phyloP scores from a whole-genome alignment of 2,113 vertebrate species.

The Nasalis larvatus region DNA sequence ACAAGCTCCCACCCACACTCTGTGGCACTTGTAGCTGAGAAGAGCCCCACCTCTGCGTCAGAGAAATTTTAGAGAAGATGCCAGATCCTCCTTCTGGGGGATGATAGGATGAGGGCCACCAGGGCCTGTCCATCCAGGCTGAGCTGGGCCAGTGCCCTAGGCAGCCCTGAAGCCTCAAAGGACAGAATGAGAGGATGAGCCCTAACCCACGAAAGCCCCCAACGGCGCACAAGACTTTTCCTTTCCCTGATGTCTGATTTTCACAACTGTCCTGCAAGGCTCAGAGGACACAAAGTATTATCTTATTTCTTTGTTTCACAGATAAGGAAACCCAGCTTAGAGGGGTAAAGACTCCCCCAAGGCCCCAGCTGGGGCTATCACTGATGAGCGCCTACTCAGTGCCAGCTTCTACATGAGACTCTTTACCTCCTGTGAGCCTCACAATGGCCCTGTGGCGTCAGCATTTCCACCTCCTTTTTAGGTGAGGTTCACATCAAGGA shows the following conservation, averaged over 20 bases:
- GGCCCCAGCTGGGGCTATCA: background rate
- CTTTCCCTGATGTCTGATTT: background rate
- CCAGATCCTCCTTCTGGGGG: background rate
- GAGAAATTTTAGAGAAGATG: background rate
- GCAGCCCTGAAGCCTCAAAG: background rate
- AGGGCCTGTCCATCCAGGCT: background rate
- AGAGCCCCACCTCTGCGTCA: background rate
- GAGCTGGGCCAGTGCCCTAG: background rate
- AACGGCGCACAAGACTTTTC: background rate
- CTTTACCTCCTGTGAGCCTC: background rate
- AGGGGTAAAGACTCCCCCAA: background rate
- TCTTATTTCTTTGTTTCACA: background rate
- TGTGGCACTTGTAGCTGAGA: background rate
- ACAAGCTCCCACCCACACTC: background rate
- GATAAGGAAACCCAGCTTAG: background rate
- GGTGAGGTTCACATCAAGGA: background rate
- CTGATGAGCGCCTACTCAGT: background rate
- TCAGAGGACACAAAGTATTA: background rate
- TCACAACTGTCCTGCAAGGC: background rate
- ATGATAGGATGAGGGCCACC: too few species aligned
- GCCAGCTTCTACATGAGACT: background rate
- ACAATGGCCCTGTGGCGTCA: too few species aligned
- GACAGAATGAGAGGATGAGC: background rate
- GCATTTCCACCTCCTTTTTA: background rate
- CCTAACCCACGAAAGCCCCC: background rate